phyloP scores from a whole-genome alignment of 2,113 vertebrate genomes.

The Gyps fulvus region DNA sequence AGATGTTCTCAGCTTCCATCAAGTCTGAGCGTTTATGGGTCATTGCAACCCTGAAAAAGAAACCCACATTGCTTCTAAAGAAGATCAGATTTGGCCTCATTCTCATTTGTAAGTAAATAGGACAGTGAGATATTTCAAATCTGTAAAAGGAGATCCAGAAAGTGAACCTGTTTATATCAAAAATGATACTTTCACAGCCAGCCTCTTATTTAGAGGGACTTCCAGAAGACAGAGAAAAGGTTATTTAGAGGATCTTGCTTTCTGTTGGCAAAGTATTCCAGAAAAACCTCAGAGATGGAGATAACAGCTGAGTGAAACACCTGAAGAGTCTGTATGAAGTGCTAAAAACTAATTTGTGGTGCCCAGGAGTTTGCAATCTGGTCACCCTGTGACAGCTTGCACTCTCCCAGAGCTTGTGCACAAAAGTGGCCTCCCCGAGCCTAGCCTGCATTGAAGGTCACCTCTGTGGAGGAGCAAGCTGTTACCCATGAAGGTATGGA shows the following conservation, averaged over 20 bases:
- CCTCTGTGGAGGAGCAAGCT: neutral
- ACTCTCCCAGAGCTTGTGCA: neutral
- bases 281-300: neutral
- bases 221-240: neutral
- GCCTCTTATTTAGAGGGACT: neutral
- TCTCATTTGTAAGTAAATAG: neutral
- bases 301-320: neutral
- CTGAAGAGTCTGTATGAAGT: neutral
- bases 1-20: neutral
- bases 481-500: neutral
- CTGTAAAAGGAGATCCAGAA: neutral
- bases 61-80: neutral
- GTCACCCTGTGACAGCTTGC: neutral
- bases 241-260: neutral
- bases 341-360: conserved; percentile 33
- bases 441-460: neutral
- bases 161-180: neutral
- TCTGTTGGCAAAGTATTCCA: neutral
- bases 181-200: neutral
- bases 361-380: conserved; percentile 7
- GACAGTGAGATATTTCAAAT: neutral
- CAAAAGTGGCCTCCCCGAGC: neutral
- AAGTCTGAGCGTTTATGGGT: neutral
- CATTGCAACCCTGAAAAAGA: neutral
- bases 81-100: neutral